Evolutionary conservation across 1,140 invertebrate genomes (phyloP), one percentile per base, ranked within the genome.

Genomic region (Drosophila navojoa): DNA sequence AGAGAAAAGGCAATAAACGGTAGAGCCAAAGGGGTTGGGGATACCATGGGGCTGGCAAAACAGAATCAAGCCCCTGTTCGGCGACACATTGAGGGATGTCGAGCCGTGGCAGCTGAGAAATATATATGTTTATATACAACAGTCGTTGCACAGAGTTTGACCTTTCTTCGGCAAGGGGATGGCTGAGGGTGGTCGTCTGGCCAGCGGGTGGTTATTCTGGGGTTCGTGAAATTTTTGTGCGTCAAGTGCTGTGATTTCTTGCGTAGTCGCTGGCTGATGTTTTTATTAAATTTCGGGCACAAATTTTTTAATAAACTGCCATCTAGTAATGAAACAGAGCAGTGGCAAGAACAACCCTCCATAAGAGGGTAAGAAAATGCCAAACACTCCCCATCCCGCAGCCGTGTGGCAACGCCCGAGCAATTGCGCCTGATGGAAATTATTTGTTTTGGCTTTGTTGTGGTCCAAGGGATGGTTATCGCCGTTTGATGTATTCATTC

Each of bases 271-370:
- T 47, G 54, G 47, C 64, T 77, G 67, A 86, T 76, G 78, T 79
- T 87, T 87, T 82, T 87, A 82, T 82, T 87, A 82, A 79, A 87
- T 79, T 81, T 60, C 11, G 25, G 25, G 52, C 35, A 82, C 79
- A 87, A 87, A 87, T 87, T 87, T 87, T 87, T 82, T 87, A 87
- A 87, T 87, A 87, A 87, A 87, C 82, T 87, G 54, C 53, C 82
- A 76, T 70, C 52, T 42, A 79, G 79, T 66, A 81, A 87, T 81
- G 82, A 81, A 75, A 74, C 44, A 22, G 11, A 59, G 32, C 22
- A 45, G 27, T 16, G 16, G 77, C 79, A 0, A 32, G 6, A 81
- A 81, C 42, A 38, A 49, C 53, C 69, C 52, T 16, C n/a, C 6
- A 53, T 6, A 52, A 59, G 52, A 15, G 38, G 42, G 47, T 19